Evolutionary conservation across 2,797 vertebrate genomes (phyloP).

Genomic region (Avahi laniger): DNA sequence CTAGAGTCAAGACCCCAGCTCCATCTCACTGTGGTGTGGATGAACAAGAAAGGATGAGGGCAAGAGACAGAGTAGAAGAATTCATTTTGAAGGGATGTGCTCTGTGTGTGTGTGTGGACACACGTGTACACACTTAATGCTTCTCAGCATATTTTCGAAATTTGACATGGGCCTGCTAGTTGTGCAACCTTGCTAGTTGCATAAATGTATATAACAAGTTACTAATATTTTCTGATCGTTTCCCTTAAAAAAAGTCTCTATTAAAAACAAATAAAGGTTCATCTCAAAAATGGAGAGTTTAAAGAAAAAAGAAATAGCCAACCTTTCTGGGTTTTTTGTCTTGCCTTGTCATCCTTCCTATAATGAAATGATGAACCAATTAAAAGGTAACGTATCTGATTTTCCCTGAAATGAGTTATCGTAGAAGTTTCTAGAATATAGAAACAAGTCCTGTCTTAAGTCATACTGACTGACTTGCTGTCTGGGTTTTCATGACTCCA

Average conservation of each 20-base stretch:
- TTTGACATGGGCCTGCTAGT: not conserved
- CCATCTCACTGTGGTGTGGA: fast-evolving
- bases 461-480: not conserved
- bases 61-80: not conserved
- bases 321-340: not conserved
- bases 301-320: not conserved
- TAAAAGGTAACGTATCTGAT: not conserved
- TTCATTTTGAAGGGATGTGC: not conserved
- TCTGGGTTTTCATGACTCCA: not conserved
- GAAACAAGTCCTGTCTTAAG: not conserved
- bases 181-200: not conserved
- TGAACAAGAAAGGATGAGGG: fast-evolving
- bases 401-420: not conserved
- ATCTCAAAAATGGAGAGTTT: not conserved
- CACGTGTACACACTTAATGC: fast-evolving
- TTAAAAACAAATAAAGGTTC: not conserved
- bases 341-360: not conserved
- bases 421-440: not conserved
- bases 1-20: not conserved
- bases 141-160: not conserved
- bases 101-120: not conserved
- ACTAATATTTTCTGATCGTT: not conserved
- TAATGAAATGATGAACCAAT: not conserved
- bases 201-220: not conserved
- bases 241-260: not conserved